These are phyloP conservation scores for Ginglymostoma cirratum DNA, from an alignment of 2,113 vertebrate genomes.

Conservation along the genomic window DNA sequence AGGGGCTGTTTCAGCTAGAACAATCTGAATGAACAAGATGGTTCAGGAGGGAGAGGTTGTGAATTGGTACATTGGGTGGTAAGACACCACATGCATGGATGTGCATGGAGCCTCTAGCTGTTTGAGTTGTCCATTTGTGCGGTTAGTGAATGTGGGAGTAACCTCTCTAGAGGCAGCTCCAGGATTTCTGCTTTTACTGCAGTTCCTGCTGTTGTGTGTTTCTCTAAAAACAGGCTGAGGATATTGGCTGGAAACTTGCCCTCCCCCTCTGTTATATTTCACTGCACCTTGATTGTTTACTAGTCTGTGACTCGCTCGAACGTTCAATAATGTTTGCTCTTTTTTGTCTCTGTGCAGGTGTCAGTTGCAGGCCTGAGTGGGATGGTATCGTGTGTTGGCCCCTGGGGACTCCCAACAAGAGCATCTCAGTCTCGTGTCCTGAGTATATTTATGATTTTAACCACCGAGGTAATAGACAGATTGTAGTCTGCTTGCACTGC, in stretches of 20 bases:
- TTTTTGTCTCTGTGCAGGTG: conserved; percentile 51
- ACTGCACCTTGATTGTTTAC: not conserved
- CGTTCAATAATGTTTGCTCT: not conserved
- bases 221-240: not conserved
- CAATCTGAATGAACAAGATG: not conserved
- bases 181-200: not conserved
- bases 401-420: conserved; percentile 55
- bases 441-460: conserved; percentile 88
- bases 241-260: not conserved
- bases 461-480: conserved; percentile 61
- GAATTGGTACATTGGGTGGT: not conserved
- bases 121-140: not conserved
- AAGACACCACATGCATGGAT: not conserved
- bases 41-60: not conserved
- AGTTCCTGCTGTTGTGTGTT: not conserved
- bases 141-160: not conserved
- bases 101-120: not conserved
- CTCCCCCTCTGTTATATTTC: not conserved
- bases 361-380: conserved; percentile 72
- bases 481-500: not conserved
- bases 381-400: conserved; percentile 88
- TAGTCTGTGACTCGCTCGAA: not conserved
- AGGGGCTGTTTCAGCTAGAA: too few relatives aligned
- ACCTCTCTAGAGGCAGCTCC: not conserved
- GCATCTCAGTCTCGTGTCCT: conserved; percentile 67